phyloP scores from a whole-genome alignment of 2,888 invertebrate species.

The Pristionchus fissidentatus region DNA sequence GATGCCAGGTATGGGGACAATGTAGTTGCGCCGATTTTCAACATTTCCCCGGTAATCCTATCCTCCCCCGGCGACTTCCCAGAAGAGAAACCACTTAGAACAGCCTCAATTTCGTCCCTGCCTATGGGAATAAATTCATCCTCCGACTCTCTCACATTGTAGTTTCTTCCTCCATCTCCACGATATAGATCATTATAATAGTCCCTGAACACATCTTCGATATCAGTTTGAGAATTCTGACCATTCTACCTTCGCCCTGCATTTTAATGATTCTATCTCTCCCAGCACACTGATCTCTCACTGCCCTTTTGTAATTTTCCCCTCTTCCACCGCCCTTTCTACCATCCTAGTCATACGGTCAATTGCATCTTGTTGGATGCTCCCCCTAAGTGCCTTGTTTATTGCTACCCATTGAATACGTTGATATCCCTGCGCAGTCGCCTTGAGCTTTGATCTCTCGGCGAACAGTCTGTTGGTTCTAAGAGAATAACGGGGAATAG shows the following conservation, averaged over 20 bases:
- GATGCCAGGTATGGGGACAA: neutral
- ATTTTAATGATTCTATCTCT: neutral
- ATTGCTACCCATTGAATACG: neutral
- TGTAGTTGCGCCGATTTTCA: neutral
- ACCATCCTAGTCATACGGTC: neutral
- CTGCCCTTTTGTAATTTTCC: neutral
- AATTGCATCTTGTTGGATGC: too few species aligned
- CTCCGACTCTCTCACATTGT: neutral
- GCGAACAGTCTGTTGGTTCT: too few species aligned
- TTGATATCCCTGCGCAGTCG: neutral
- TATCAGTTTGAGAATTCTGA: neutral
- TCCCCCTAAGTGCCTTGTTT: too few species aligned
- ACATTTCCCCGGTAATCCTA: neutral
- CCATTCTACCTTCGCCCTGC: neutral
- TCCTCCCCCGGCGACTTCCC: neutral
- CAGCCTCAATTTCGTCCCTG: neutral
- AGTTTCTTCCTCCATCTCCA: neutral
- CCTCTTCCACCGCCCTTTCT: neutral
- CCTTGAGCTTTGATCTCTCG: neutral
- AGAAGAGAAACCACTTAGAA: neutral
- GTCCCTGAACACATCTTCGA: neutral
- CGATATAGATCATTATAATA: neutral
- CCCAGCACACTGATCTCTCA: neutral
- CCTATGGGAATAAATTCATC: neutral
- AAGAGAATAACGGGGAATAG: neutral